Evolutionary conservation across 2,113 vertebrate species (phyloP).

Genomic region (Aepyceros melampus): DNA sequence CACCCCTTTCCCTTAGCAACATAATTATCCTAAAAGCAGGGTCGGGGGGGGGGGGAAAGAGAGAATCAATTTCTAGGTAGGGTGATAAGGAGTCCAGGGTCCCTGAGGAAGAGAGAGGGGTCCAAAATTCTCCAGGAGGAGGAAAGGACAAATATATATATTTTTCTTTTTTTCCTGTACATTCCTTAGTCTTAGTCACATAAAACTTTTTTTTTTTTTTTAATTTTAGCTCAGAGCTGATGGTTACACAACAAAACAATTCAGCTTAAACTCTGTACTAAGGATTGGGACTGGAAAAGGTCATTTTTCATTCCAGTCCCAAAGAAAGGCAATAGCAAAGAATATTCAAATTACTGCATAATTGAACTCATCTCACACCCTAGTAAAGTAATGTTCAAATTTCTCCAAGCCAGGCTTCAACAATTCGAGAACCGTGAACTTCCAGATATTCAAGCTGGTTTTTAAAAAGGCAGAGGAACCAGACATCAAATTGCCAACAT

Average conservation of each 20-base stretch:
- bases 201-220: background rate
- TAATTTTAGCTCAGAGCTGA: background rate
- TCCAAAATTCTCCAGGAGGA: background rate
- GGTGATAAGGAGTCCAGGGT: background rate
- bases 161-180: background rate
- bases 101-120: rapidly evolving
- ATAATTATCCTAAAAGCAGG: background rate
- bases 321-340: background rate
- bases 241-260: background rate
- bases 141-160: background rate
- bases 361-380: background rate
- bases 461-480: background rate
- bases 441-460: background rate
- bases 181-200: background rate
- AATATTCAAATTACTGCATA: background rate
- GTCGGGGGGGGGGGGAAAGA: rapidly evolving
- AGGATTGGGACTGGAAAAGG: background rate
- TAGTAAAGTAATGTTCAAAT: background rate
- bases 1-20: background rate
- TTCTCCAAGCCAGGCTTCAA: background rate
- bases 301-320: background rate
- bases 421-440: background rate
- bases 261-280: background rate
- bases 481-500: background rate
- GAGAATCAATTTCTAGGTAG: background rate